Percentiles rank a stretch among this genome's conserved stretches.
Evolutionary conservation across 1,140 invertebrate species (phyloP).

Genomic region (Contarinia nasturtii): DNA sequence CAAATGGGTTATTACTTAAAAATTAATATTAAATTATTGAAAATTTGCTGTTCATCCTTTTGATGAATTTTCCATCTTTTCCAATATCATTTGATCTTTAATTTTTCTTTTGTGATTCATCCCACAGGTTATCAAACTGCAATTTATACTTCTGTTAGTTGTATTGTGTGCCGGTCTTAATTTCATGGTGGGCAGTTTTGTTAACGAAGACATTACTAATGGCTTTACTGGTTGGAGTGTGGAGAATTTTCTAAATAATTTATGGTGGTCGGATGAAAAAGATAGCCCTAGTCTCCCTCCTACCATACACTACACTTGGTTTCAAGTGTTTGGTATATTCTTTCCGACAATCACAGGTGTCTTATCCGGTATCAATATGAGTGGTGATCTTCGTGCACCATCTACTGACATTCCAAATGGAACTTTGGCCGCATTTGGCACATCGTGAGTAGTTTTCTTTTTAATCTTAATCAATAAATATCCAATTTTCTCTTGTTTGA

Average conservation of each 20-base stretch:
- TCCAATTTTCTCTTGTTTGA: background rate
- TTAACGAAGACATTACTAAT: conserved; percentile 43
- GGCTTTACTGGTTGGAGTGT: conserved; percentile 75
- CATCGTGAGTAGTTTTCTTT: conserved; percentile 39
- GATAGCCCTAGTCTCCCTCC: no score
- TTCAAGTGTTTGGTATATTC: conserved; percentile 86
- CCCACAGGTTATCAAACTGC: conserved; percentile 73
- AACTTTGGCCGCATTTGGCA: conserved; percentile 74
- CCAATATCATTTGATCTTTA: no score
- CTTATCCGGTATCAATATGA: conserved; percentile 94
- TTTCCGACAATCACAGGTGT: conserved; percentile 87
- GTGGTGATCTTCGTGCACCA: conserved; percentile 80
- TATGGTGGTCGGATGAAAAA: no score
- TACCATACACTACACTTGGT: conserved; percentile 72
- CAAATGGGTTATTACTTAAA: conserved; percentile 88
- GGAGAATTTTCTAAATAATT: conserved; percentile 63
- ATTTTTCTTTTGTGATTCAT: no score
- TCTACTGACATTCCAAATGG: conserved; percentile 86
- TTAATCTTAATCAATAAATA: conserved; percentile 1
- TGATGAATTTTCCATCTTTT: no score
- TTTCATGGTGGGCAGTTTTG: conserved; percentile 75
- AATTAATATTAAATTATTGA: no score
- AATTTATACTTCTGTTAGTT: conserved; percentile 66
- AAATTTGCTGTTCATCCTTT: no score
- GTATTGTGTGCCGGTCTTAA: conserved; percentile 71